Conservation (phyloP, 2,113 vertebrate genomes). For the Cyphomyrus plagiostoma region DNA sequence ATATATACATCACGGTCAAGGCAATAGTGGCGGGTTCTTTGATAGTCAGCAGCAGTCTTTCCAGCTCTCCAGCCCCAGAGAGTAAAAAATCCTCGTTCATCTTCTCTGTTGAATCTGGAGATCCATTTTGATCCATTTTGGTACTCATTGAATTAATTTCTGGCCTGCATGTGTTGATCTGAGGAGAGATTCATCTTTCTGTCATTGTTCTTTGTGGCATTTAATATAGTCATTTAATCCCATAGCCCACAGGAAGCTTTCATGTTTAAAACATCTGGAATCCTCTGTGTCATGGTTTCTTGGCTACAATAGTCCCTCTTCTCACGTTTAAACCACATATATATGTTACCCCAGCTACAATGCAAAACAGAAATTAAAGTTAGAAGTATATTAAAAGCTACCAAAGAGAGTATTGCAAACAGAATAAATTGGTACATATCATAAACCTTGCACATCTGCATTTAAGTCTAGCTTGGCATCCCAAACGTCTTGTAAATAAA, state of each 20-base stretch:
- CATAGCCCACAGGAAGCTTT: neutral
- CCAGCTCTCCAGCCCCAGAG: slow-evolving; percentile 58
- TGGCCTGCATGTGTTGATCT: neutral
- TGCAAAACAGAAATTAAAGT: neutral
- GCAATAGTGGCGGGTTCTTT: slow-evolving; percentile 77
- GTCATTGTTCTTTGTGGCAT: neutral
- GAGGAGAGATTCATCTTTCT: slow-evolving; percentile 51
- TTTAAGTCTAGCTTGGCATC: neutral
- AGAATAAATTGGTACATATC: neutral
- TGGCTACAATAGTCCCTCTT: neutral
- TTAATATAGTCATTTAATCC: neutral
- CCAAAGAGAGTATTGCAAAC: neutral
- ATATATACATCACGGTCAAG: slow-evolving; percentile 72
- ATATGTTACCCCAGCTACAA: slow-evolving; percentile 9
- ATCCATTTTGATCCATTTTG: slow-evolving; percentile 35
- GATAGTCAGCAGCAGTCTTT: slow-evolving; percentile 70
- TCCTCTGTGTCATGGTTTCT: neutral
- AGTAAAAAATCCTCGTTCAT: slow-evolving; percentile 44
- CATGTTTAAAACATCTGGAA: neutral
- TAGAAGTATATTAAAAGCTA: neutral
- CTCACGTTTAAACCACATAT: neutral
- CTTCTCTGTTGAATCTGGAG: slow-evolving; percentile 39
- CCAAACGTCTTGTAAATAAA: neutral
- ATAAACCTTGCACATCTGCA: neutral
- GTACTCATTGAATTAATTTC: slow-evolving; percentile 38